These are phyloP conservation scores for Miniopterus natalensis DNA, from an alignment of 2,113 vertebrate species.

Conservation along the genomic window DNA sequence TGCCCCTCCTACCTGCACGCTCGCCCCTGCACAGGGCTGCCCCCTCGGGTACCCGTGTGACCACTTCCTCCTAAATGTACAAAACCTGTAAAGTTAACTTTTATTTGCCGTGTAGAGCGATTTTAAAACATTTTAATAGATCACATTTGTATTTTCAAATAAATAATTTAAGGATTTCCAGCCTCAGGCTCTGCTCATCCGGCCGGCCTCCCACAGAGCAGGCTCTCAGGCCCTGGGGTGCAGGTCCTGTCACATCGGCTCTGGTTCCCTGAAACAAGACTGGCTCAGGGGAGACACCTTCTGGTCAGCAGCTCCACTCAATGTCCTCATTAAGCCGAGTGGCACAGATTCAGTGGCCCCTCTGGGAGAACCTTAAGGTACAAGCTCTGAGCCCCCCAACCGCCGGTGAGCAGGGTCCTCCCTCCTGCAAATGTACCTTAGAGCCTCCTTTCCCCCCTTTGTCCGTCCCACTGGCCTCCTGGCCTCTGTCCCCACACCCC, in stretches of 20 bases:
- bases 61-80: background rate
- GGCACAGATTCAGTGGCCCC: background rate
- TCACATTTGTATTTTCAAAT: conserved; percentile 88
- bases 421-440: too few species aligned
- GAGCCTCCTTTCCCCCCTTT: background rate
- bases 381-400: background rate
- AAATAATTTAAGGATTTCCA: conserved; percentile 81
- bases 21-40: background rate
- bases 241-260: too few species aligned
- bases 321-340: background rate
- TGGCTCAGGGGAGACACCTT: background rate
- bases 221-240: too few species aligned
- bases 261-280: too few species aligned
- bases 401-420: too few species aligned
- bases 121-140: background rate
- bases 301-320: background rate
- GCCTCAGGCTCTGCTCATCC: background rate
- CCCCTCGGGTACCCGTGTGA: background rate
- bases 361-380: background rate
- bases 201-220: background rate
- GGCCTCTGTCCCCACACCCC: background rate
- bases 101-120: background rate
- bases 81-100: background rate
- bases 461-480: background rate
- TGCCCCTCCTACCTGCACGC: too few species aligned